phyloP scores from a whole-genome alignment of 2,797 vertebrate species.

The Poecilia velifera region DNA sequence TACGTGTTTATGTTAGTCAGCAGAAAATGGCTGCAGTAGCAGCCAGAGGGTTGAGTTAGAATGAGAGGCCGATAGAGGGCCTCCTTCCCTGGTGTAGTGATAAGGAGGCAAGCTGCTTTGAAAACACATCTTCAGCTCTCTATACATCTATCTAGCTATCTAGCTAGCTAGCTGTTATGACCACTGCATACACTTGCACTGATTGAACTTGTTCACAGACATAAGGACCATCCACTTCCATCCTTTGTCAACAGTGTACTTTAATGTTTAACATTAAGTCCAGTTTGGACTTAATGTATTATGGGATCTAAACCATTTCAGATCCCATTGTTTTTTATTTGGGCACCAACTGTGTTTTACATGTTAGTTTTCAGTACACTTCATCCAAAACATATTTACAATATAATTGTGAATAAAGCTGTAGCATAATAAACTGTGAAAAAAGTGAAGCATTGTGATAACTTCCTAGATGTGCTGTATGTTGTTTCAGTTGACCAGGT shows the following conservation, averaged over 20 bases:
- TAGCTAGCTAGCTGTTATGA: neutral
- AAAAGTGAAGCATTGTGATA: no score
- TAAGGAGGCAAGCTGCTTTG: constrained; percentile 13
- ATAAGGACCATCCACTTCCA: neutral
- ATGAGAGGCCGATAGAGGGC: constrained; percentile 61
- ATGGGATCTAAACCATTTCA: neutral
- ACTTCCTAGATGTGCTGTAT: neutral
- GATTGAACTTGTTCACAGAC: neutral
- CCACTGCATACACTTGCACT: neutral
- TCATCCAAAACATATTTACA: no score
- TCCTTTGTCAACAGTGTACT: neutral
- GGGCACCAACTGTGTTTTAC: neutral
- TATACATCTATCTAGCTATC: neutral
- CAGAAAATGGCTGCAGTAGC: constrained; percentile 77
- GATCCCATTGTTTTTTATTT: neutral
- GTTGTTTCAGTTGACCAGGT: neutral
- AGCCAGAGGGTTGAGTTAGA: constrained; percentile 54
- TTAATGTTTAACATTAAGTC: neutral
- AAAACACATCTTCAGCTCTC: constrained; percentile 8
- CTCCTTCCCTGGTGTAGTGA: constrained; percentile 45
- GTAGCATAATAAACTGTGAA: no score
- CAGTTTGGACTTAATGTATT: neutral
- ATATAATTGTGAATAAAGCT: no score
- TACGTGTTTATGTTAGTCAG: constrained; percentile 69
- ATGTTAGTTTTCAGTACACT: neutral